Evolutionary conservation across 1,140 invertebrate species (phyloP).

Genomic region (Armadillidium nasatum): DNA sequence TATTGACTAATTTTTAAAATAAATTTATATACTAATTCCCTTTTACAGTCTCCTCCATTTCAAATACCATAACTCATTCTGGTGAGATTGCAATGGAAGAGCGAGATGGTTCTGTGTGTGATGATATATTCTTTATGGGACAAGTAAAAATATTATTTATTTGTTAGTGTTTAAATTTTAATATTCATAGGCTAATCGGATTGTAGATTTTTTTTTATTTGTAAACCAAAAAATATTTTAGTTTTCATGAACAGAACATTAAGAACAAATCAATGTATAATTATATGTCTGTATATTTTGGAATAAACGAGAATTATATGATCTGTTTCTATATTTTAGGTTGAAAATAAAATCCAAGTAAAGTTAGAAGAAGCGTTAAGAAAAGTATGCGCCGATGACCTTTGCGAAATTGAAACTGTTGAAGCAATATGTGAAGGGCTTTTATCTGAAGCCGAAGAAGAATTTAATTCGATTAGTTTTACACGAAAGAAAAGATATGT

Average conservation of each 20-base stretch:
- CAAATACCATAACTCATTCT: slow-evolving; percentile 50
- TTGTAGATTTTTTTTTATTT: too few species aligned
- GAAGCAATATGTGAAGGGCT: slow-evolving; percentile 49
- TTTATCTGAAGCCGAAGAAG: slow-evolving; percentile 47
- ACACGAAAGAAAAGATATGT: slow-evolving; percentile 31
- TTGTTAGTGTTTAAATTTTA: too few species aligned
- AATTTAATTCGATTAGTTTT: slow-evolving; percentile 42
- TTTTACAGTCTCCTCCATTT: slow-evolving; percentile 48
- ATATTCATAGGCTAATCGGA: too few species aligned
- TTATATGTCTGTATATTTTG: too few species aligned
- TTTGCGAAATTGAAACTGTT: slow-evolving; percentile 50
- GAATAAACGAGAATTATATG: too few species aligned
- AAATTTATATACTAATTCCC: slow-evolving; percentile 17
- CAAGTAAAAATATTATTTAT: too few species aligned
- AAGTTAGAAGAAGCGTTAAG: slow-evolving; percentile 45
- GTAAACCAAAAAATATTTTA: too few species aligned
- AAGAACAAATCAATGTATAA: too few species aligned
- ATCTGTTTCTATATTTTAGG: too few species aligned
- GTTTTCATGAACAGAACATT: too few species aligned
- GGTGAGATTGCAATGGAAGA: slow-evolving; percentile 50
- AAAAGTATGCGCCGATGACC: slow-evolving; percentile 48
- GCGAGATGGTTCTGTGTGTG: slow-evolving; percentile 47
- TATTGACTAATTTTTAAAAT: neutral
- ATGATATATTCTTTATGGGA: slow-evolving; percentile 49
- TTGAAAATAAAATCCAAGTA: slow-evolving; percentile 47